phyloP scores from a whole-genome alignment of 2,797 vertebrate species.

The Gymnopithys bicolor region DNA sequence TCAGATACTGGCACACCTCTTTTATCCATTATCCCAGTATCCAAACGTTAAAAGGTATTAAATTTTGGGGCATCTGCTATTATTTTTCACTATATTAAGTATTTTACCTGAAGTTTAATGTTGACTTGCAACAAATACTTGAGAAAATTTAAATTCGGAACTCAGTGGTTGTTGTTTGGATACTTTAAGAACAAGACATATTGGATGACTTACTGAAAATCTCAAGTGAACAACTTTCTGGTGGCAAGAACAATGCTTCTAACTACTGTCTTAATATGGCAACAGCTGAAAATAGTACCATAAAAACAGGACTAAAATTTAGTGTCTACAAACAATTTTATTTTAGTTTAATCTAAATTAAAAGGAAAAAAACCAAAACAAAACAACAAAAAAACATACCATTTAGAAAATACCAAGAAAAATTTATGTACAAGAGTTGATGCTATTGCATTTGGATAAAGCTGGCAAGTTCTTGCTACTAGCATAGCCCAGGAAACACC shows the following conservation, averaged over 20 bases:
- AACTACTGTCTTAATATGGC: conserved; percentile 56
- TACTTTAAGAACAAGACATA: background rate
- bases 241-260: background rate
- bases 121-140: background rate
- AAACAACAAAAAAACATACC: conserved; percentile 80
- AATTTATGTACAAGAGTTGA: conserved; percentile 99
- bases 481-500: conserved; percentile 99
- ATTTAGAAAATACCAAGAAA: conserved; percentile 99
- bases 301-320: conserved; percentile 85
- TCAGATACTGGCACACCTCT: background rate
- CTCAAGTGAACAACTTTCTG: background rate
- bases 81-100: background rate
- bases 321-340: conserved; percentile 84
- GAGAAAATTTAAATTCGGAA: background rate
- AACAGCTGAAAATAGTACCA: conserved; percentile 76
- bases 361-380: background rate
- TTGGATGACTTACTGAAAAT: background rate
- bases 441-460: conserved; percentile 98
- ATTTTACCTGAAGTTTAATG: background rate
- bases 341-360: conserved; percentile 80
- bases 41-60: background rate
- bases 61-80: background rate
- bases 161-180: background rate
- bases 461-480: conserved; percentile 98
- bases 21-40: background rate